Evolutionary conservation across 2,113 vertebrate genomes (phyloP).

Genomic region (Eulemur rufifrons): DNA sequence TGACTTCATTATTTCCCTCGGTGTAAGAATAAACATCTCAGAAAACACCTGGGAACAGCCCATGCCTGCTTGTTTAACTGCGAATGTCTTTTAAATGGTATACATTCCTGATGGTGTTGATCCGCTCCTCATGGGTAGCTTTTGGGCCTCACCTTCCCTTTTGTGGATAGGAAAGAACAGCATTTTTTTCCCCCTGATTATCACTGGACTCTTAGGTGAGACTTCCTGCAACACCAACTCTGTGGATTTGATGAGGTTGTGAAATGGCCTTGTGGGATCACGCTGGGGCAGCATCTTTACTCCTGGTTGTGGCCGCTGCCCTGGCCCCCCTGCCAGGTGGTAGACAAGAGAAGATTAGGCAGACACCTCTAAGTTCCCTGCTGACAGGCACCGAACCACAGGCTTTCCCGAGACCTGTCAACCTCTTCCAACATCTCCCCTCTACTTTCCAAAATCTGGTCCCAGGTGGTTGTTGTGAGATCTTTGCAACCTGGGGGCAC

Average conservation of each 20-base stretch:
- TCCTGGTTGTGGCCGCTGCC: neutral
- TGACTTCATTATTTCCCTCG: neutral
- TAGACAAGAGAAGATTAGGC: neutral
- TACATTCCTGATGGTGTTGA: neutral
- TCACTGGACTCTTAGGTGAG: neutral
- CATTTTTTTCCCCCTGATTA: neutral
- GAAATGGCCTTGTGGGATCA: rapidly evolving
- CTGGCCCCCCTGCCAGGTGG: neutral
- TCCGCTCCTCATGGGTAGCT: neutral
- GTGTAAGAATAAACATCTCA: neutral
- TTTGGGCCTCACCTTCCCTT: neutral
- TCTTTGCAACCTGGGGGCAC: neutral
- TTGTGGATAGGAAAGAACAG: neutral
- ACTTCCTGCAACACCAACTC: neutral
- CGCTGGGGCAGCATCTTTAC: neutral
- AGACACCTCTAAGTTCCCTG: neutral
- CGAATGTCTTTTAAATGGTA: neutral
- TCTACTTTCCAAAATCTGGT: neutral
- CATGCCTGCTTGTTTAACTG: neutral
- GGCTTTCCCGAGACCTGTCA: neutral
- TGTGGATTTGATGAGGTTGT: neutral
- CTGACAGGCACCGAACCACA: neutral
- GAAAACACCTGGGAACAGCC: neutral
- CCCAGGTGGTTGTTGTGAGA: neutral
- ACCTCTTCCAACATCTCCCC: neutral